A percentile compares a stretch with the other conserved stretches of the same genome.
phyloP scores from a whole-genome alignment of 2,797 vertebrate genomes.

The Potorous gilbertii region DNA sequence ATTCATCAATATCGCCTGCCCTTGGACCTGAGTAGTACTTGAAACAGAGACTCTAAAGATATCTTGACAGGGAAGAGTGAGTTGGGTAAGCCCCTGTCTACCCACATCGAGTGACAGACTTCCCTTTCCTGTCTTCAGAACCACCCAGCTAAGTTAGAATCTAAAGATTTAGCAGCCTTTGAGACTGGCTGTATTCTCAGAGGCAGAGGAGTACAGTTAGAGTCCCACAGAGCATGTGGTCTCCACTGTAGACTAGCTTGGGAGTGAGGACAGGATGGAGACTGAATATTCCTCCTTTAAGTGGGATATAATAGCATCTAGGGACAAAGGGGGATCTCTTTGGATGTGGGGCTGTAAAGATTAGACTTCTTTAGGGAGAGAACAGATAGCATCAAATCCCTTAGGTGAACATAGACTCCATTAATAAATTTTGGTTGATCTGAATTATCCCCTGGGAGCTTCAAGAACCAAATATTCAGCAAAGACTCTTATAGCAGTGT shows the following conservation, averaged over 20 bases:
- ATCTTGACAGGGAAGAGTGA: accelerated
- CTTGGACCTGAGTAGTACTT: not conserved
- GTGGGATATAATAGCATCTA: not conserved
- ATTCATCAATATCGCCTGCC: not conserved
- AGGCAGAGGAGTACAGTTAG: not conserved
- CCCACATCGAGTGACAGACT: not conserved
- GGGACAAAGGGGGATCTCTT: not conserved
- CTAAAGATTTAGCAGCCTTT: not conserved
- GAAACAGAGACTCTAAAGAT: not conserved
- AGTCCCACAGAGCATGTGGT: not conserved
- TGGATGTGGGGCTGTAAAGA: not conserved
- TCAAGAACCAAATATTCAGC: not conserved
- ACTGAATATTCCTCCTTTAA: not conserved
- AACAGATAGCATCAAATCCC: not conserved
- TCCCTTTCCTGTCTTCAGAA: not conserved
- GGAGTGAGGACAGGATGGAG: not conserved
- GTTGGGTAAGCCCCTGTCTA: not conserved
- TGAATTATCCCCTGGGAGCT: not conserved
- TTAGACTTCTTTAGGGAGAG: not conserved
- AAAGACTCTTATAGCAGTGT: not conserved
- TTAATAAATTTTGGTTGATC: not conserved
- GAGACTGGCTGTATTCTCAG: not conserved
- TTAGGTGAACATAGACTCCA: not conserved
- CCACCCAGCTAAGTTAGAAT: not conserved
- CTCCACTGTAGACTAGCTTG: not conserved